A percentile compares a stretch with the other conserved stretches of the same genome.
These are phyloP conservation scores for Hemaris fuciformis DNA, from an alignment of 2,888 invertebrate genomes.

Conservation along the genomic window DNA sequence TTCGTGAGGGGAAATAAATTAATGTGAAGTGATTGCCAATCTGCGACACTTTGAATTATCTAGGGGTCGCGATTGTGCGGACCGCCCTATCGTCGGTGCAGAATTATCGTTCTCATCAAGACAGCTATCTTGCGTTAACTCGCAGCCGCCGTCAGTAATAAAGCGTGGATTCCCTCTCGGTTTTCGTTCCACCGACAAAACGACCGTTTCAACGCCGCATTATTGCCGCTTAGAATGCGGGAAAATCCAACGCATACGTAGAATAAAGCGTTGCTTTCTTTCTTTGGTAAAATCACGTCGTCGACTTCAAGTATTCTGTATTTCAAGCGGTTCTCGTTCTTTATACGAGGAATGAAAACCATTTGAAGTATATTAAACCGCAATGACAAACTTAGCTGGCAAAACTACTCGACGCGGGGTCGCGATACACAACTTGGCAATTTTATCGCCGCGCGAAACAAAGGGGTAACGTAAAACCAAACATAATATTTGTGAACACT, in stretches of 20 bases:
- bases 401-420: slow-evolving; percentile 43
- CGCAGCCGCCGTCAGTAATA: slow-evolving; percentile 29
- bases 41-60: slow-evolving; percentile 38
- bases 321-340: background rate
- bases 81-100: slow-evolving; percentile 34
- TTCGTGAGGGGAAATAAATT: slow-evolving; percentile 41
- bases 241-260: slow-evolving; percentile 30
- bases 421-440: slow-evolving; percentile 51
- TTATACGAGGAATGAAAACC: background rate
- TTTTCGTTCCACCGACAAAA: slow-evolving; percentile 34
- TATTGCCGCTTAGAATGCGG: slow-evolving; percentile 30
- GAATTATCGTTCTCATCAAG: slow-evolving; percentile 44
- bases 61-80: slow-evolving; percentile 34
- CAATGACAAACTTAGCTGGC: background rate
- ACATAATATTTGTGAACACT: slow-evolving; percentile 34
- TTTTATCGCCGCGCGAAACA: slow-evolving; percentile 48
- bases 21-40: slow-evolving; percentile 43
- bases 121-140: slow-evolving; percentile 37
- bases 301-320: slow-evolving; percentile 32
- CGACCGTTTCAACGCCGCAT: slow-evolving; percentile 32
- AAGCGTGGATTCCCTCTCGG: slow-evolving; percentile 36
- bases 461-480: slow-evolving; percentile 34
- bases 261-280: slow-evolving; percentile 25
- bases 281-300: slow-evolving; percentile 31
- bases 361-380: background rate